Percentiles rank a stretch among this genome's conserved stretches.
Evolutionary conservation across 2,113 vertebrate genomes (phyloP).

Genomic region (Baryphthengus martii): DNA sequence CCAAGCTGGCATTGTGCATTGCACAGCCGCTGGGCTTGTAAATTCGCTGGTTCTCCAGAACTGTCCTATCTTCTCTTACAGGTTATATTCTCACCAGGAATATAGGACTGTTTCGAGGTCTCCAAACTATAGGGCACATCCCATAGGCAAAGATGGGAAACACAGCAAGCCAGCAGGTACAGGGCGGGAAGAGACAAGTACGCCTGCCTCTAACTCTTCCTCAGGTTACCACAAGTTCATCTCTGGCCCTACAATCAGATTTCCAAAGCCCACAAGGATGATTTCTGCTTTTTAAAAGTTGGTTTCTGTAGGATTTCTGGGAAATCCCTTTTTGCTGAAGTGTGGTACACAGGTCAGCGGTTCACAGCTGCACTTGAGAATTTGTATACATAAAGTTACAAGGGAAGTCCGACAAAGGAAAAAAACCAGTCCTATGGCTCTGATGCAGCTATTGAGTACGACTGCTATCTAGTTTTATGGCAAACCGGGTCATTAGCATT

Average conservation of each 20-base stretch:
- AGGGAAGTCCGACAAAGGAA: neutral
- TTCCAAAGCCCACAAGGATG: neutral
- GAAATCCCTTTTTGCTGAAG: neutral
- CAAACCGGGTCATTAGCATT: constrained; percentile 56
- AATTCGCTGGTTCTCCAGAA: neutral
- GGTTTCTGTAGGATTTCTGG: neutral
- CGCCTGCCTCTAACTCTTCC: neutral
- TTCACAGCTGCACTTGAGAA: neutral
- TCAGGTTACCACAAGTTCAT: neutral
- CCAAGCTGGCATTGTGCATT: neutral
- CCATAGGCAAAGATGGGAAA: neutral
- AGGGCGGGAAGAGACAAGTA: neutral
- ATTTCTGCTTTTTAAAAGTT: neutral
- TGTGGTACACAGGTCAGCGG: neutral
- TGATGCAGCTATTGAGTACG: neutral
- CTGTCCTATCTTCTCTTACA: neutral
- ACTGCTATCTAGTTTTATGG: neutral
- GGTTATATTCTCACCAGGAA: neutral
- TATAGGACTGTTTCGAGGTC: neutral
- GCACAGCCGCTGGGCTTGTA: neutral
- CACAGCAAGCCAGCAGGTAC: neutral
- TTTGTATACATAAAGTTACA: neutral
- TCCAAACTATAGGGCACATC: neutral
- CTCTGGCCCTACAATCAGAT: neutral
- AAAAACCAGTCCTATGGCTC: neutral